phyloP scores from a whole-genome alignment of 2,888 invertebrate genomes.

The Nomada hirtipes region DNA sequence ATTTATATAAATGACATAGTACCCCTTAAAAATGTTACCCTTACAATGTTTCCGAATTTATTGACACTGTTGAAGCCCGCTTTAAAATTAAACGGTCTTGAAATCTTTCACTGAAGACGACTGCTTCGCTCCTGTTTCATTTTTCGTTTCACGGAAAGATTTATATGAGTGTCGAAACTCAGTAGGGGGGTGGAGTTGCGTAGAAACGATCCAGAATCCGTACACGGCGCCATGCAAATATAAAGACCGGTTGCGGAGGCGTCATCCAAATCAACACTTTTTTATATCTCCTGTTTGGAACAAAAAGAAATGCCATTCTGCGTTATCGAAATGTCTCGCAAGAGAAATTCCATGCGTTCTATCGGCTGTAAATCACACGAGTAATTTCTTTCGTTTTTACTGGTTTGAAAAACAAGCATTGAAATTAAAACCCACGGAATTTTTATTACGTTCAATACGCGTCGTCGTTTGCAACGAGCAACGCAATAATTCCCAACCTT shows the following conservation, averaged over 20 bases:
- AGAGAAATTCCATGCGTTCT: not conserved
- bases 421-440: not conserved
- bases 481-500: constrained; percentile 38
- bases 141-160: not conserved
- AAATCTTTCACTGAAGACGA: not conserved
- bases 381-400: not conserved
- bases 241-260: constrained; percentile 45
- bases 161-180: not conserved
- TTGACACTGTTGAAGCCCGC: no score
- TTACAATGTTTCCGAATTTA: no score
- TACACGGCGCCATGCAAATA: constrained; percentile 52
- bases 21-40: no score
- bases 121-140: not conserved
- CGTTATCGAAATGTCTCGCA: not conserved
- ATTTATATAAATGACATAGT: no score
- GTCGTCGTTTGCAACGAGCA: constrained; percentile 19
- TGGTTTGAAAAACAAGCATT: not conserved
- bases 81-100: not conserved
- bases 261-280: constrained; percentile 41
- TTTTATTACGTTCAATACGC: not conserved
- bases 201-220: constrained; percentile 31
- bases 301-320: not conserved
- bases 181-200: not conserved
- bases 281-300: constrained; percentile 21
- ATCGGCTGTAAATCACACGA: not conserved